These are phyloP conservation scores for Ophion ventricosus DNA, from an alignment of 2,888 invertebrate species.

Conservation along the genomic window DNA sequence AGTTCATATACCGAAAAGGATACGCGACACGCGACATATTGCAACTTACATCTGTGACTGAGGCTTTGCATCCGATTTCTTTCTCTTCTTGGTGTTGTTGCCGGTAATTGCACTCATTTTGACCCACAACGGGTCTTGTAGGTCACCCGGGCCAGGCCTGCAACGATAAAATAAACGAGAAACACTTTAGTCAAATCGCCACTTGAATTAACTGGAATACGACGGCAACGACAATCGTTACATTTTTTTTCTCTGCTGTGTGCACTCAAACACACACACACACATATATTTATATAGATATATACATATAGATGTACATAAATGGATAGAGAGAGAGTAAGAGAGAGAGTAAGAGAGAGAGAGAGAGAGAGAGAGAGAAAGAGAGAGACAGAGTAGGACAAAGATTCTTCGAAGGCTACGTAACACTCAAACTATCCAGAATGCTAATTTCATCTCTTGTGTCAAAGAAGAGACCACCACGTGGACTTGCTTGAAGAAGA, in stretches of 20 bases:
- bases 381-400: background rate
- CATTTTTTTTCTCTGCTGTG: slow-evolving; percentile 4
- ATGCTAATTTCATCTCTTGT: slow-evolving; percentile 51
- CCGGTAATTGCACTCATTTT: slow-evolving; percentile 92
- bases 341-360: no score
- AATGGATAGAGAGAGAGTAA: no score
- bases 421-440: slow-evolving; percentile 36
- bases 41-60: slow-evolving; percentile 87
- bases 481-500: slow-evolving; percentile 6
- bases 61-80: slow-evolving; percentile 87
- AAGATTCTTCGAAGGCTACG: slow-evolving; percentile 3
- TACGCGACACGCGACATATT: slow-evolving; percentile 4
- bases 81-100: slow-evolving; percentile 86
- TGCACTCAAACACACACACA: background rate
- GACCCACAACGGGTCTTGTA: slow-evolving; percentile 93
- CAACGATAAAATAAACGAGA: slow-evolving; percentile 81
- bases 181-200: slow-evolving; percentile 53
- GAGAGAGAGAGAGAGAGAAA: no score
- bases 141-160: slow-evolving; percentile 96
- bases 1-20: background rate
- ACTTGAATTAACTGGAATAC: slow-evolving; percentile 49
- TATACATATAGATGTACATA: background rate
- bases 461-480: slow-evolving; percentile 16
- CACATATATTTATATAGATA: slow-evolving; percentile 1
- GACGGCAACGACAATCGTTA: slow-evolving; percentile 36